These are phyloP conservation scores for Garra rufa DNA, from an alignment of 2,113 vertebrate species.

Conservation along the genomic window DNA sequence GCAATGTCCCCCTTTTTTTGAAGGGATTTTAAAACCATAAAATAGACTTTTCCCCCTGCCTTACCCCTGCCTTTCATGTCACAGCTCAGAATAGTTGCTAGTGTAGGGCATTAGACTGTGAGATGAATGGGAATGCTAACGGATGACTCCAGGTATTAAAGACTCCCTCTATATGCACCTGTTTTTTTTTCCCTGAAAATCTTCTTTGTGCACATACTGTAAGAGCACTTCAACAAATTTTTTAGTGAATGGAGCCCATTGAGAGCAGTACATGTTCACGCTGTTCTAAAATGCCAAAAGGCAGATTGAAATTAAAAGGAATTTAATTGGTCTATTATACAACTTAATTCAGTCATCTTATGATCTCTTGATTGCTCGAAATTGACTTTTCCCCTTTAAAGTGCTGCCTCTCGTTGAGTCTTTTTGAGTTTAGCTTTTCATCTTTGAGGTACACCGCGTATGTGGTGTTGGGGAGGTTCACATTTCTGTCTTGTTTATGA, in stretches of 20 bases:
- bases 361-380: background rate
- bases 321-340: conserved; percentile 9
- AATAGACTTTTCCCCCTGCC: background rate
- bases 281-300: conserved; percentile 18
- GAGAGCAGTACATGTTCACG: background rate
- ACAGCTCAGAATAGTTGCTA: background rate
- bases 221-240: background rate
- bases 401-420: background rate
- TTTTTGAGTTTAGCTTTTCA: background rate
- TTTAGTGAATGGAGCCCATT: background rate
- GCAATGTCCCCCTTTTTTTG: background rate
- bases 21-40: background rate
- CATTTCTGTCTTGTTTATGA: background rate
- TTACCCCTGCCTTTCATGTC: background rate
- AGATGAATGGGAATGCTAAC: background rate
- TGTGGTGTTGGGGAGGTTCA: background rate
- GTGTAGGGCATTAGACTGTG: background rate
- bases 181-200: conserved; percentile 1
- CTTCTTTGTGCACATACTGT: background rate
- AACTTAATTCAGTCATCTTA: background rate
- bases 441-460: background rate
- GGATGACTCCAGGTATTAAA: conserved; percentile 5
- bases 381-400: background rate
- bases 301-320: background rate
- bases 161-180: background rate